Conservation (phyloP, 2,888 invertebrate species). For the Antheraea yamamai region DNA sequence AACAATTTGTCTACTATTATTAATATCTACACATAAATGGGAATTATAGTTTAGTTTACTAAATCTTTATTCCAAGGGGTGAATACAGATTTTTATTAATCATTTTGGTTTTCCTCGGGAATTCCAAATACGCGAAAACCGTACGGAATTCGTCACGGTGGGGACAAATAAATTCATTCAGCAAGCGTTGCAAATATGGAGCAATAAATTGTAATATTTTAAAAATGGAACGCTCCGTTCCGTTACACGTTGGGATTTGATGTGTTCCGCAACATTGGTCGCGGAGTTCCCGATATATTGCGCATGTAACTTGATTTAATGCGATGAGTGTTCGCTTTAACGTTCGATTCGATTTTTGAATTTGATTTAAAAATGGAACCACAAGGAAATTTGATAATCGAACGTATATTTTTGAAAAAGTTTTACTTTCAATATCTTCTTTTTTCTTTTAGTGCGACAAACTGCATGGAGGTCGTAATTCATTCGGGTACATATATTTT, state of each 20-base stretch:
- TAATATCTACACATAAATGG: neutral
- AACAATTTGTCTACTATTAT: neutral
- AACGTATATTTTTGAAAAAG: constrained; percentile 17
- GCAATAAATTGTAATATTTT: constrained; percentile 70
- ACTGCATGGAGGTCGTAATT: too few species aligned
- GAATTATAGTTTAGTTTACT: neutral
- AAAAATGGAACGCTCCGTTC: constrained; percentile 58
- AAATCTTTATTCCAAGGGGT: neutral
- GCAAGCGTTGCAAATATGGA: constrained; percentile 50
- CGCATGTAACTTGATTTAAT: constrained; percentile 68
- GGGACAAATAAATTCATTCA: constrained; percentile 53
- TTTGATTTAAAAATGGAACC: constrained; percentile 23
- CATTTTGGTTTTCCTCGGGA: neutral
- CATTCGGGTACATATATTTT: too few species aligned
- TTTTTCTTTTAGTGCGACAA: too few species aligned
- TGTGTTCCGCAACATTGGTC: constrained; percentile 75
- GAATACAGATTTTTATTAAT: neutral
- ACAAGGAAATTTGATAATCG: constrained; percentile 22
- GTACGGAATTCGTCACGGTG: constrained; percentile 48
- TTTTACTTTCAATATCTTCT: neutral
- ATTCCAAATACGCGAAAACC: constrained; percentile 37
- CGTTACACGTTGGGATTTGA: constrained; percentile 51
- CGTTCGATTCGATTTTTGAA: constrained; percentile 14
- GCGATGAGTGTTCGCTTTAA: constrained; percentile 36
- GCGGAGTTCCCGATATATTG: constrained; percentile 64